These are phyloP conservation scores for Eupithecia subfuscata DNA, from an alignment of 2,888 invertebrate genomes.

Conservation along the genomic window DNA sequence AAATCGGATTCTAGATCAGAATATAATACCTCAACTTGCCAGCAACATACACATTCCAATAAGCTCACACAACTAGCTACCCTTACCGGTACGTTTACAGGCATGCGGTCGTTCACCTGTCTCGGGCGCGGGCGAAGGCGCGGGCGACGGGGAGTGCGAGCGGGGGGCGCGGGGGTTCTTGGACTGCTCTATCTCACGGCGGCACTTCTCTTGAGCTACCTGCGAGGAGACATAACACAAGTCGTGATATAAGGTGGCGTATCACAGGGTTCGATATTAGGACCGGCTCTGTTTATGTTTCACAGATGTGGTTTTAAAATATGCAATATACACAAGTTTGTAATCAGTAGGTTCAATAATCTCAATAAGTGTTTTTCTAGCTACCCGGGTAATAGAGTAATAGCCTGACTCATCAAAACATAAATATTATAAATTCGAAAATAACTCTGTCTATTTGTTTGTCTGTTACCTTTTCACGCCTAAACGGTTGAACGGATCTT, in stretches of 20 bases:
- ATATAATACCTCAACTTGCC: neutral
- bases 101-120: slow-evolving; percentile 74
- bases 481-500: no score
- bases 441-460: no score
- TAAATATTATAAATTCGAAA: no score
- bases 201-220: slow-evolving; percentile 77
- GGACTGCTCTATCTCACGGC: slow-evolving; percentile 74
- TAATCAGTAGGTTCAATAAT: no score
- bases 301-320: neutral
- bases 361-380: no score
- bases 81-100: slow-evolving; percentile 77
- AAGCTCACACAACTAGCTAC: slow-evolving; percentile 10
- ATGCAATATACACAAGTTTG: no score
- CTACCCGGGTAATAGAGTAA: no score
- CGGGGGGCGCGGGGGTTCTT: slow-evolving; percentile 63
- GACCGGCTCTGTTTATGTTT: neutral
- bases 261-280: neutral
- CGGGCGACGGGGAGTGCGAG: slow-evolving; percentile 48
- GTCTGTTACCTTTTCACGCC: no score
- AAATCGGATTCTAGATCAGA: no score
- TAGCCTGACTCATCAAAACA: no score
- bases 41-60: neutral
- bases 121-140: slow-evolving; percentile 44
- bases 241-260: neutral
- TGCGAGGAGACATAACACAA: slow-evolving; percentile 42